A percentile compares a stretch with the other conserved stretches of the same genome.
Evolutionary conservation across 2,797 vertebrate genomes (phyloP).

Genomic region (Melanogrammus aeglefinus): DNA sequence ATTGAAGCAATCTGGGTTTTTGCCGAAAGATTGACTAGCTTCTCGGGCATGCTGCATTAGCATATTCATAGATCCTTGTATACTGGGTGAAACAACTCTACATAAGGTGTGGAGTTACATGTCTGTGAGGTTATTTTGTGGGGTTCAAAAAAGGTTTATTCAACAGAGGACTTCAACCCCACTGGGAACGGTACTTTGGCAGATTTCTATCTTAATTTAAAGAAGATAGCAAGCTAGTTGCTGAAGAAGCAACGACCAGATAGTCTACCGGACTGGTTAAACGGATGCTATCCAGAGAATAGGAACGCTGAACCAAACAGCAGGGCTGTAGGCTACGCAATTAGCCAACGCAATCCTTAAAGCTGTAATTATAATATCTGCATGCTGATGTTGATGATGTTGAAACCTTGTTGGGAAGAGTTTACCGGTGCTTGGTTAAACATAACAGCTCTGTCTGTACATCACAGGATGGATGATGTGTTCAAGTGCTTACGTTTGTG

Average conservation of each 20-base stretch:
- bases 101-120: not conserved
- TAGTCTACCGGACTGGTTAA: not conserved
- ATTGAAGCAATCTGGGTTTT: not conserved
- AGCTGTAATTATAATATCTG: not conserved
- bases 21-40: not conserved
- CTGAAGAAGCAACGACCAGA: not conserved
- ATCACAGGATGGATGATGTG: constrained; percentile 6
- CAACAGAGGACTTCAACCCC: not conserved
- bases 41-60: not conserved
- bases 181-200: not conserved
- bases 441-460: not conserved
- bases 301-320: not conserved
- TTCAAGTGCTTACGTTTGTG: constrained; percentile 58
- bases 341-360: not conserved
- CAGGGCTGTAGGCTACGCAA: not conserved
- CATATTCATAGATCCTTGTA: not conserved
- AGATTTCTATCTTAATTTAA: not conserved
- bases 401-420: not conserved
- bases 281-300: not conserved
- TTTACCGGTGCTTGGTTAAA: not conserved
- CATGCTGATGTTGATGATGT: not conserved
- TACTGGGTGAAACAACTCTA: not conserved
- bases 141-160: constrained; percentile 32
- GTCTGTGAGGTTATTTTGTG: constrained; percentile 46
- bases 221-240: not conserved